Evolutionary conservation across 2,113 vertebrate species (phyloP), one percentile per base, ranked within the genome.

Genomic region (Eclectus roratus): DNA sequence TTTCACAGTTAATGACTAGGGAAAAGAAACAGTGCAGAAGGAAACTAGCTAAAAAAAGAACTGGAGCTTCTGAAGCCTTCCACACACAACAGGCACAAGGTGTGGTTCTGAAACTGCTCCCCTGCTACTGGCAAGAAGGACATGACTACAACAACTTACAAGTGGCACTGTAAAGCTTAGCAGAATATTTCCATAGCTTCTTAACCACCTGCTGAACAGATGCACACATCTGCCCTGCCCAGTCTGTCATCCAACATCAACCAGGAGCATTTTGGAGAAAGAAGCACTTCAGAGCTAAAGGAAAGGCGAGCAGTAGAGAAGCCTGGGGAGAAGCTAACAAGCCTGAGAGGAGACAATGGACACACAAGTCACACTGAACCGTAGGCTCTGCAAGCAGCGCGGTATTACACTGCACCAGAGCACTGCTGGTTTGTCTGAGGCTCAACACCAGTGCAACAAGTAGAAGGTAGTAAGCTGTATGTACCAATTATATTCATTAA

Each of bases 321-420:
- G 23, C 7, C 37, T 58, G 43, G 56, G 64, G 56, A 44, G 37
- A 37, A 63, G 50, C 35, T 17, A 47, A 28, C 9, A 28, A 74
- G 63, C 11, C 50, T 7, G 7, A 10, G 25, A 58, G n/a, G 18
- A 71, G 33, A 25, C 15, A 58, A 15, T 58, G 56, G 65, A 13
- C 43, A 21, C 2, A 9, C 2, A 11, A 50, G 41, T 7, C 44
- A 8, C 10, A 7, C 1, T 7, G 61, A 56, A 49, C 35, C 0
- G 0, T 2, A 14, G 53, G 41, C 28, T 52, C 50, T 10, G 20
- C 4, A 10, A 63, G 21, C 47, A 39, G 23, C 5, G 8, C 5
- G 25, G 33, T 10, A 14, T 7, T 14, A 11, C 20, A 3, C 4
- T 2, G n/a, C 56, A 21, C 28, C n/a, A 14, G 16, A 72, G 13